Percentiles rank a stretch among this genome's conserved stretches.
Conservation (phyloP, 2,113 vertebrate genomes). For the Micronycteris hirsuta region DNA sequence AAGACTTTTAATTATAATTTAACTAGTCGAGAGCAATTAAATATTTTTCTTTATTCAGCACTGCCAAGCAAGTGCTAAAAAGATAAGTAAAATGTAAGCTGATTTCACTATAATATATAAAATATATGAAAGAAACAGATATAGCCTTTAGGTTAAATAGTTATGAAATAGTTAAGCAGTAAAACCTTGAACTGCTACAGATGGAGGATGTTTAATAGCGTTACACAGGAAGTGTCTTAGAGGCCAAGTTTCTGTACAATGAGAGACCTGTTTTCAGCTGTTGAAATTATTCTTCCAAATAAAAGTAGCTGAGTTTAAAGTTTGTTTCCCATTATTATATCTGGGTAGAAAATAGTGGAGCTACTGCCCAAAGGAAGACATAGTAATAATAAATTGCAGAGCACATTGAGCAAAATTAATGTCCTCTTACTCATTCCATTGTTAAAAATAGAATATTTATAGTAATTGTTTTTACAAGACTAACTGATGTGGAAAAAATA, state of each 20-base stretch:
- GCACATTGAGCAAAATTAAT: neutral
- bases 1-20: neutral
- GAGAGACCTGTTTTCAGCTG: neutral
- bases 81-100: neutral
- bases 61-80: neutral
- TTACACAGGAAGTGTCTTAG: neutral
- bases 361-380: neutral
- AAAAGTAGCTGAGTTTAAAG: constrained; percentile 12
- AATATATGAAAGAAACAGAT: neutral
- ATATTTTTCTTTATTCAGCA: neutral
- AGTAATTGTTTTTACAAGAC: neutral
- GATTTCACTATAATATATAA: neutral
- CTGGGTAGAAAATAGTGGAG: neutral
- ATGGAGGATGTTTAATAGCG: neutral
- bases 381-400: neutral
- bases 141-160: neutral
- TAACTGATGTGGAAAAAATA: neutral
- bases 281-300: constrained; percentile 14
- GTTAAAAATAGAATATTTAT: neutral
- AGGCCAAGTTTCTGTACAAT: neutral
- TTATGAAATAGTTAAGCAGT: neutral
- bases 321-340: constrained; percentile 25
- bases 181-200: neutral
- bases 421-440: neutral
- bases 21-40: neutral